A percentile compares a stretch with the other conserved stretches of the same genome.
Evolutionary conservation across 2,797 vertebrate genomes (phyloP).

Genomic region (Monodelphis domestica): DNA sequence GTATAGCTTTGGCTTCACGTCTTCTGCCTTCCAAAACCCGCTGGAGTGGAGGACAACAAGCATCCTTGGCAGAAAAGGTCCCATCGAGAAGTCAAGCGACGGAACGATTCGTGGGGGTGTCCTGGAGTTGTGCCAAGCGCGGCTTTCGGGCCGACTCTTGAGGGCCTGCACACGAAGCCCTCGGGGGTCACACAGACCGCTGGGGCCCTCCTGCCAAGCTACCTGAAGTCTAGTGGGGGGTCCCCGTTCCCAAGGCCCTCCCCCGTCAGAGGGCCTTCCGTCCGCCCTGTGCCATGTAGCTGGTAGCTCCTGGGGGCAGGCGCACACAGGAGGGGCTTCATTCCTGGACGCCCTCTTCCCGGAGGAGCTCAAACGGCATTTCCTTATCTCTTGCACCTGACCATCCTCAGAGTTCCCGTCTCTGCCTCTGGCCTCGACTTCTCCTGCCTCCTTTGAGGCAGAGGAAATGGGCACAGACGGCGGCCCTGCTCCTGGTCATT

Average conservation of each 20-base stretch:
- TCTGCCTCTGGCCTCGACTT: accelerated
- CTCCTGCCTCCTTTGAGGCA: too few species aligned
- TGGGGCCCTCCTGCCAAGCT: background rate
- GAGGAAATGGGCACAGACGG: too few species aligned
- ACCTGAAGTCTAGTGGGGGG: background rate
- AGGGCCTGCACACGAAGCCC: too few species aligned
- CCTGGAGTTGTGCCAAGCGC: background rate
- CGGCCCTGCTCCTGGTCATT: too few species aligned
- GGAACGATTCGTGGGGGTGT: background rate
- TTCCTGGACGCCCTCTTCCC: background rate
- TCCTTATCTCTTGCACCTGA: background rate
- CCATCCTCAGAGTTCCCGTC: background rate
- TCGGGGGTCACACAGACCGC: too few species aligned
- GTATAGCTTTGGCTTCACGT: too few species aligned
- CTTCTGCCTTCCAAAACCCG: too few species aligned
- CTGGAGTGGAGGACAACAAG: too few species aligned
- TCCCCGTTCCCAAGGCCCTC: background rate
- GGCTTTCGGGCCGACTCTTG: background rate
- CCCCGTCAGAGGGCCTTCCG: background rate
- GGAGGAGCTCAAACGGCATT: too few species aligned
- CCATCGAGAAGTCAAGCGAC: background rate
- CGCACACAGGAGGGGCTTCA: background rate
- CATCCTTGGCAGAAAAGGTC: background rate
- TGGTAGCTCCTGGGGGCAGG: background rate
- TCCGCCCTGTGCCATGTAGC: background rate